These are phyloP conservation scores for Amphiprion percula DNA, from an alignment of 2,113 vertebrate genomes.

Conservation along the genomic window DNA sequence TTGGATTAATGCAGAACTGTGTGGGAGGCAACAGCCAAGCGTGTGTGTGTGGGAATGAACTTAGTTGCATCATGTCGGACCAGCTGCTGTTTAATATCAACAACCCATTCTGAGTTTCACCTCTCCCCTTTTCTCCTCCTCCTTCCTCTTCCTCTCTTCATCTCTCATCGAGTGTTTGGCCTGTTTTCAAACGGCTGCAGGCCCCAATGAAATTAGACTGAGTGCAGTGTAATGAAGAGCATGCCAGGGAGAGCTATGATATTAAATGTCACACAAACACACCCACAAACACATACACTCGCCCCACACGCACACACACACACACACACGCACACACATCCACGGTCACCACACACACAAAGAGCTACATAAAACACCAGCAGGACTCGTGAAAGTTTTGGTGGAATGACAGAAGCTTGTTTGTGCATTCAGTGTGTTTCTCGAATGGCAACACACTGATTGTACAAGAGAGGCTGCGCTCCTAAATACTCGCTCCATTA, in stretches of 20 bases:
- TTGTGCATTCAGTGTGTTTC: conserved; percentile 39
- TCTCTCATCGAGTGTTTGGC: conserved; percentile 69
- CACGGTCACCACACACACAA: conserved; percentile 20
- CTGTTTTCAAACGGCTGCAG: conserved; percentile 73
- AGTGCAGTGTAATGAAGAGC: conserved; percentile 75
- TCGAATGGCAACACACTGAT: conserved; percentile 33
- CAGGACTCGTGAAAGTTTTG: conserved; percentile 41
- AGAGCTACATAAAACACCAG: conserved; percentile 23
- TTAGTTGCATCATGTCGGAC: conserved; percentile 56
- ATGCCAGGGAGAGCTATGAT: conserved; percentile 69
- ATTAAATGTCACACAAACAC: conserved; percentile 73
- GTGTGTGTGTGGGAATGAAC: conserved; percentile 16
- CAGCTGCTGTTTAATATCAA: conserved; percentile 71
- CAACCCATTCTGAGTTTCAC: conserved; percentile 60
- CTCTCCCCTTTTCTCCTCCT: conserved; percentile 44
- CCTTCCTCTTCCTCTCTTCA: conserved; percentile 50
- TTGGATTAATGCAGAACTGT: conserved; percentile 70
- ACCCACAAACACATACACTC: neutral
- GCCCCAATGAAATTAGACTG: conserved; percentile 77
- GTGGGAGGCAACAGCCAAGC: conserved; percentile 36
- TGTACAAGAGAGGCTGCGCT: conserved; percentile 9
- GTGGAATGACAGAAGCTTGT: conserved; percentile 47
- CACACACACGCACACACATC: conserved; percentile 11
- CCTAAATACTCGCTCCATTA: conserved; percentile 59
- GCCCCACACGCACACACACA: conserved; percentile 51